phyloP scores from a whole-genome alignment of 2,888 invertebrate genomes.

The Antheraea yamamai region DNA sequence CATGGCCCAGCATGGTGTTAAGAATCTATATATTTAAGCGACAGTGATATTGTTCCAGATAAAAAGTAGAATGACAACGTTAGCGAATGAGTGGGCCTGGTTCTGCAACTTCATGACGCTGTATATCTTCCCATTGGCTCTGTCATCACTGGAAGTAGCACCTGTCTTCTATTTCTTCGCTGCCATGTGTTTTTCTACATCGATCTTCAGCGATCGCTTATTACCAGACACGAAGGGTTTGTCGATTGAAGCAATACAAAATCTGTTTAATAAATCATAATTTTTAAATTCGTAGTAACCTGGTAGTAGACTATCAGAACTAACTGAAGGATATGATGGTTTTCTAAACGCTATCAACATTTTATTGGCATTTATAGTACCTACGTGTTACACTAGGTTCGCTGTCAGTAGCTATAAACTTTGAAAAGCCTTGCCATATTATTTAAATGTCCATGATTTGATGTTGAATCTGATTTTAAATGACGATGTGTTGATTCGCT shows the following conservation, averaged over 20 bases:
- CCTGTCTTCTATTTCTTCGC: constrained; percentile 58
- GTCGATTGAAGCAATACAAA: constrained; percentile 54
- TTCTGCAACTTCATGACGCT: constrained; percentile 51
- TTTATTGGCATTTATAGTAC: too few species aligned
- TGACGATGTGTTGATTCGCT: too few species aligned
- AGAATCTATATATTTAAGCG: too few species aligned
- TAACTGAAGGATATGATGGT: too few species aligned
- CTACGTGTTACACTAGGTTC: too few species aligned
- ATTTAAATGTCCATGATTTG: too few species aligned
- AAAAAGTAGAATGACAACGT: constrained; percentile 51
- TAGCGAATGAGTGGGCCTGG: constrained; percentile 58
- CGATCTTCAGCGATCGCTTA: constrained; percentile 40
- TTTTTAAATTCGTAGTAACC: neutral
- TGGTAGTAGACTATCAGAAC: too few species aligned
- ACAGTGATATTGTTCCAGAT: constrained; percentile 43
- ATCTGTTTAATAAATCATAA: constrained; percentile 34
- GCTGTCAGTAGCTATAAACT: too few species aligned
- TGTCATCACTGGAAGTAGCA: constrained; percentile 45
- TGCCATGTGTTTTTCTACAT: constrained; percentile 40
- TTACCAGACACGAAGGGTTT: constrained; percentile 61
- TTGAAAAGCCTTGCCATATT: too few species aligned
- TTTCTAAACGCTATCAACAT: too few species aligned
- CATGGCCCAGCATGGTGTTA: too few species aligned
- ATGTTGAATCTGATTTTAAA: too few species aligned
- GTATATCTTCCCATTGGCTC: constrained; percentile 53